Conservation (phyloP, 2,888 invertebrate species). For the Stramonita haemastoma region DNA sequence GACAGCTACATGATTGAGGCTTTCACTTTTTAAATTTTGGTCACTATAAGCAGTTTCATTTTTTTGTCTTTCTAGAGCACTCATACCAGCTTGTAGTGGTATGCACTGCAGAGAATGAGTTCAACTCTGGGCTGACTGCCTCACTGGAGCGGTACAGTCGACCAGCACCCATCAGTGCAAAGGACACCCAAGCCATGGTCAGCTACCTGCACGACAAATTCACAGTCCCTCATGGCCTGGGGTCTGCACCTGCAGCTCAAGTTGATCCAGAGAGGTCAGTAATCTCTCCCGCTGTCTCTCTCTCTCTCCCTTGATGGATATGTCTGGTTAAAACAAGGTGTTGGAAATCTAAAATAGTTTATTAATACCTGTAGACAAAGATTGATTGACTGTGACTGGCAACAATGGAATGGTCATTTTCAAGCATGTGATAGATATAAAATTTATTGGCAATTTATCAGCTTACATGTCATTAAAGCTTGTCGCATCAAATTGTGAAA, state of each 20-base stretch:
- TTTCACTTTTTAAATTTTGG: too few relatives aligned
- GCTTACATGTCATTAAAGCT: too few relatives aligned
- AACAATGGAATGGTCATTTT: too few relatives aligned
- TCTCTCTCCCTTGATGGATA: neutral
- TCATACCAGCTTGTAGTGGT: slow-evolving; percentile 63
- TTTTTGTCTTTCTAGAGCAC: slow-evolving; percentile 25
- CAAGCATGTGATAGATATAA: too few relatives aligned
- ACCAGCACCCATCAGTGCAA: slow-evolving; percentile 43
- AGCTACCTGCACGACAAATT: neutral
- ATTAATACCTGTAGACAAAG: too few relatives aligned
- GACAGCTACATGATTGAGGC: too few relatives aligned
- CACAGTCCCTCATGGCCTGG: neutral
- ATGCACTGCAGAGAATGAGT: slow-evolving; percentile 66
- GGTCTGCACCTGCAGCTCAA: neutral
- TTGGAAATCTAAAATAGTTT: too few relatives aligned
- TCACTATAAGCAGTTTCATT: too few relatives aligned
- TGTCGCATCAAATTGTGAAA: too few relatives aligned
- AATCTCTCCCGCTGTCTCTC: neutral
- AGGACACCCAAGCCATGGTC: slow-evolving; percentile 18
- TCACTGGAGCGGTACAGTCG: slow-evolving; percentile 60
- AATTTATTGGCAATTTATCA: too few relatives aligned
- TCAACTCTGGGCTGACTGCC: slow-evolving; percentile 64
- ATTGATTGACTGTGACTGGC: too few relatives aligned
- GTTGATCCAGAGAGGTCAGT: slow-evolving; percentile 26
- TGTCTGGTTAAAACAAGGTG: too few relatives aligned